These are phyloP conservation scores for Pristionchus mayeri DNA, from an alignment of 2,888 invertebrate genomes.

Conservation along the genomic window DNA sequence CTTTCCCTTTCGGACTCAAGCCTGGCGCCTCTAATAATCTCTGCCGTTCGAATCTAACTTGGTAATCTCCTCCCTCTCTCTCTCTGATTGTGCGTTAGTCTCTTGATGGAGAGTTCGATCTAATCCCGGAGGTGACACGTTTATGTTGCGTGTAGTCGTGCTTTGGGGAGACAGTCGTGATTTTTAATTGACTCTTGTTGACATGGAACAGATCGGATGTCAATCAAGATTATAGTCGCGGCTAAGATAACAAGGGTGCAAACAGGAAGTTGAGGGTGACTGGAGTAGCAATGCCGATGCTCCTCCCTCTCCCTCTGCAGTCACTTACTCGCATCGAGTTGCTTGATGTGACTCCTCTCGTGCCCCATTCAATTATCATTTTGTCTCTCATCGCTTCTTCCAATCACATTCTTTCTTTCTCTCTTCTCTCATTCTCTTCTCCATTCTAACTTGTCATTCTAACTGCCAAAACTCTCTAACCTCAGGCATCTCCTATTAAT, in stretches of 20 bases:
- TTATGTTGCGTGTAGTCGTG: background rate
- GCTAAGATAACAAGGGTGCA: background rate
- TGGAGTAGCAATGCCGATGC: background rate
- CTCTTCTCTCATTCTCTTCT: background rate
- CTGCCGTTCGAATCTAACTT: background rate
- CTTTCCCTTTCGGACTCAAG: constrained; percentile 34
- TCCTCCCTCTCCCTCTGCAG: background rate
- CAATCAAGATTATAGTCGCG: constrained; percentile 7
- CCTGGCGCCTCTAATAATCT: background rate
- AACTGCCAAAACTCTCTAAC: background rate
- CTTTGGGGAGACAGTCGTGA: background rate
- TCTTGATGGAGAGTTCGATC: background rate
- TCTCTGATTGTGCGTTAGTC: background rate
- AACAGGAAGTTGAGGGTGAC: background rate
- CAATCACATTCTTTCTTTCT: background rate
- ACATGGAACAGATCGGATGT: background rate
- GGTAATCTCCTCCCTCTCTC: background rate
- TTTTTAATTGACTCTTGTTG: constrained; percentile 3
- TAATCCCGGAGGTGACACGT: constrained; percentile 8
- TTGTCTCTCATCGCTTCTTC: background rate
- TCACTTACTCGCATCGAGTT: background rate
- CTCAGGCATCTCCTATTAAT: background rate
- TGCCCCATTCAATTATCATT: constrained; percentile 9
- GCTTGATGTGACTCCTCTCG: background rate
- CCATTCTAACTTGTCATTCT: background rate